Evolutionary conservation across 2,113 vertebrate genomes (phyloP).

Genomic region (Cettia cetti): DNA sequence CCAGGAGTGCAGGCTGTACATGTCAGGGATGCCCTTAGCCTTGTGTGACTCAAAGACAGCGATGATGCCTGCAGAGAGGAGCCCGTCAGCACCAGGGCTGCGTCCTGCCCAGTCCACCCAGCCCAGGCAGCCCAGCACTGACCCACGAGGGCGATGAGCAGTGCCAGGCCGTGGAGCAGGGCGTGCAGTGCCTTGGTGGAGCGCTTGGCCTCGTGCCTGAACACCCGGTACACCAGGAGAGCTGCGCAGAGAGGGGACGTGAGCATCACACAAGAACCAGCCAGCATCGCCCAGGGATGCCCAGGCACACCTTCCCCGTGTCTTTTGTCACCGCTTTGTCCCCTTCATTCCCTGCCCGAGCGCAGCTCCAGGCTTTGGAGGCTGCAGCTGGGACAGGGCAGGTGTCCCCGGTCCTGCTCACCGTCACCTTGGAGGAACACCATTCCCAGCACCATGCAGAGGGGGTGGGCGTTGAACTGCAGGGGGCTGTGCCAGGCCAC

Average conservation of each 20-base stretch:
- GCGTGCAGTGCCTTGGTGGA: conserved; percentile 84
- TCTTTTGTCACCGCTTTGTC: rapidly evolving
- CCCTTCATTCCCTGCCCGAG: neutral
- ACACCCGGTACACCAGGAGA: conserved; percentile 89
- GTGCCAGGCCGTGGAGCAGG: conserved; percentile 79
- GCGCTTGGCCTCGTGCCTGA: conserved; percentile 83
- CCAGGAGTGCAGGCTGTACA: conserved; percentile 96
- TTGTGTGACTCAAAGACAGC: conserved; percentile 87
- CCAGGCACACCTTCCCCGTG: rapidly evolving
- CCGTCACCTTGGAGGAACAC: conserved; percentile 92
- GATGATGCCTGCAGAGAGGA: conserved; percentile 63
- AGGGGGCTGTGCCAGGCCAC: conserved; percentile 83
- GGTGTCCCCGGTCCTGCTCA: conserved; percentile 53
- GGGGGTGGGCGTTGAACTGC: conserved; percentile 90
- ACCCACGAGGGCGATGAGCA: conserved; percentile 79
- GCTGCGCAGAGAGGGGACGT: conserved; percentile 56
- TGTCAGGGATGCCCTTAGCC: conserved; percentile 69
- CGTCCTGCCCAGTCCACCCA: rapidly evolving
- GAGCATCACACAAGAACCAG: neutral
- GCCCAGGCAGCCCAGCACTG: neutral
- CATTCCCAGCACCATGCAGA: conserved; percentile 93
- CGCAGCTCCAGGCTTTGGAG: neutral
- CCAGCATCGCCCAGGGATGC: neutral
- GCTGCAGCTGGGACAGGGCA: neutral
- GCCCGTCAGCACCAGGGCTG: rapidly evolving